Conservation (phyloP, 2,113 vertebrate genomes). For the Anser cygnoides region DNA sequence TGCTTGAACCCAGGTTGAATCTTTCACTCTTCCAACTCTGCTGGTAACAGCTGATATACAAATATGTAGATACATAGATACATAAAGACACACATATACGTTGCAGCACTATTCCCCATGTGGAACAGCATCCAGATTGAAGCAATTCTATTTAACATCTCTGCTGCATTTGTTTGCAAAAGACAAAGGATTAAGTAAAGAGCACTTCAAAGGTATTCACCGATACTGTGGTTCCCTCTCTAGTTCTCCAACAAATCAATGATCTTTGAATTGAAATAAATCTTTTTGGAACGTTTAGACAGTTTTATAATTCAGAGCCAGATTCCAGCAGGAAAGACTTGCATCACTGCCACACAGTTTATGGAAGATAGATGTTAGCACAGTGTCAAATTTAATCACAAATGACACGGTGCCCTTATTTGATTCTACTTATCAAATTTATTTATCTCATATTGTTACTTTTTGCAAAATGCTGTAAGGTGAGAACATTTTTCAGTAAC, state of each 20-base stretch:
- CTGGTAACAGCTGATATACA: background rate
- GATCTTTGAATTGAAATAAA: background rate
- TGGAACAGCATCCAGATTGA: background rate
- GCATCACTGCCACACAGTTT: background rate
- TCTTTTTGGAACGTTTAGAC: background rate
- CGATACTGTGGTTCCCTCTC: fast-evolving
- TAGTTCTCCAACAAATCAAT: background rate
- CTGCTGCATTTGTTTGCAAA: background rate
- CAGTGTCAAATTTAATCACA: background rate
- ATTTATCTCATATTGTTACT: slow-evolving; percentile 8
- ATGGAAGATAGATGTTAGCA: slow-evolving; percentile 20
- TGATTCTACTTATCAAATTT: slow-evolving; percentile 1
- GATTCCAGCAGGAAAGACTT: background rate
- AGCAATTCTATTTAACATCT: background rate
- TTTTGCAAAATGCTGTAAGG: background rate
- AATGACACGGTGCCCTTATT: background rate
- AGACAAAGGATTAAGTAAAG: background rate
- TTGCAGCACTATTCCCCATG: background rate
- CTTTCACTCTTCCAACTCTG: background rate
- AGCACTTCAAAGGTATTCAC: background rate
- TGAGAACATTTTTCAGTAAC: background rate
- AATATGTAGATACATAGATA: fast-evolving
- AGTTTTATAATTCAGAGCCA: slow-evolving; percentile 7
- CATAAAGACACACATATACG: background rate
- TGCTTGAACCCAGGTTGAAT: background rate